Evolutionary conservation across 2,113 vertebrate species (phyloP).

Genomic region (Psettodes erumei): DNA sequence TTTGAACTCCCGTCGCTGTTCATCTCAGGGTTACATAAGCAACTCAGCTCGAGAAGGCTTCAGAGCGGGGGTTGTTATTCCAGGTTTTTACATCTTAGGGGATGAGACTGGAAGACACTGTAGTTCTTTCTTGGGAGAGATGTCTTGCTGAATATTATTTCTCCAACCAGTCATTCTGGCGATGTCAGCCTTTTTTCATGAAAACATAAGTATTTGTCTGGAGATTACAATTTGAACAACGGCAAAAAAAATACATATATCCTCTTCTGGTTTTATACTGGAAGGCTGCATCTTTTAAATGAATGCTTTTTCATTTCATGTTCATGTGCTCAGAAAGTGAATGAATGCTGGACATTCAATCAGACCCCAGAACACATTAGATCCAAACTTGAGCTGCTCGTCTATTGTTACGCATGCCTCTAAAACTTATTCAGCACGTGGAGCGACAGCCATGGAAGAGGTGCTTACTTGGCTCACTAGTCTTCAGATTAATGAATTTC

Average conservation of each 20-base stretch:
- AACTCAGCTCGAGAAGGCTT: slow-evolving; percentile 37
- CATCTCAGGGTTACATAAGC: slow-evolving; percentile 51
- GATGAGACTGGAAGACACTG: slow-evolving; percentile 2
- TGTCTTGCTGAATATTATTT: background rate
- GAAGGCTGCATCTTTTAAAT: background rate
- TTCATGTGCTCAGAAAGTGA: background rate
- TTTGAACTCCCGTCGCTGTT: slow-evolving; percentile 39
- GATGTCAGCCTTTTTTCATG: background rate
- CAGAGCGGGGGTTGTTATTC: slow-evolving; percentile 17
- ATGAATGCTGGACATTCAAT: slow-evolving; percentile 15
- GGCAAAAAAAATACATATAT: slow-evolving; percentile 1
- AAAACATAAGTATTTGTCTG: background rate
- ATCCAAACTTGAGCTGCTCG: slow-evolving; percentile 49
- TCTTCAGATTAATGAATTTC: slow-evolving; percentile 42
- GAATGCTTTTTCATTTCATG: background rate
- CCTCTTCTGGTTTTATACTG: background rate
- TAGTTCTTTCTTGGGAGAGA: background rate
- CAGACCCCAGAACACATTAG: slow-evolving; percentile 27
- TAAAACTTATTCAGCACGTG: slow-evolving; percentile 51
- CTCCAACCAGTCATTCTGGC: background rate
- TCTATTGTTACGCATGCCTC: slow-evolving; percentile 69
- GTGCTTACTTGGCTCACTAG: slow-evolving; percentile 39
- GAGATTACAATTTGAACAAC: background rate
- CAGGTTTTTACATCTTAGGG: background rate
- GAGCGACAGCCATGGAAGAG: slow-evolving; percentile 64